Evolutionary conservation across 2,888 invertebrate genomes (phyloP).

Genomic region (Phanerotoma sp.): DNA sequence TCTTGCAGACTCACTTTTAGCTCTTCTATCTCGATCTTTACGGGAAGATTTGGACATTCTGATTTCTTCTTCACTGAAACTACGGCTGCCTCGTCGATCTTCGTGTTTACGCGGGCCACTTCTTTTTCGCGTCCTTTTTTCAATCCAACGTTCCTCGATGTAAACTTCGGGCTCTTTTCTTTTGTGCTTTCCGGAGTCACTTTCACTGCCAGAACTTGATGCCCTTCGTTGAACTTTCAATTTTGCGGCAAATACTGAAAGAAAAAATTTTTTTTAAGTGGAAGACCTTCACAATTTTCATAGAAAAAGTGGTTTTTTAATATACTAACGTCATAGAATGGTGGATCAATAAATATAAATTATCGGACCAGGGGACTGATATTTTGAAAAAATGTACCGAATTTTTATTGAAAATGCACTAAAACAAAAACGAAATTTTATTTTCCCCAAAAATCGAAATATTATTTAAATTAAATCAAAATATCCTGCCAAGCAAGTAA

Average conservation of each 20-base stretch:
- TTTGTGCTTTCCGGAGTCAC: slow-evolving; percentile 33
- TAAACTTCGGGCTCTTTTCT: slow-evolving; percentile 44
- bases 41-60: slow-evolving; percentile 59
- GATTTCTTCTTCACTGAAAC: slow-evolving; percentile 54
- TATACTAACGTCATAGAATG: no score
- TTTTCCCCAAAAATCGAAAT: no score
- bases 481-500: no score
- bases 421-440: no score
- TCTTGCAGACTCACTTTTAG: slow-evolving; percentile 51
- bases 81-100: slow-evolving; percentile 51
- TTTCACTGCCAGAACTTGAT: slow-evolving; percentile 46
- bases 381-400: no score
- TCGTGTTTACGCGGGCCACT: slow-evolving; percentile 38
- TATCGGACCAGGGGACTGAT: no score
- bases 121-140: slow-evolving; percentile 44
- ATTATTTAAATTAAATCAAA: no score
- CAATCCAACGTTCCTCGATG: slow-evolving; percentile 52
- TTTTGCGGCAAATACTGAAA: slow-evolving; percentile 48
- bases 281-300: background rate
- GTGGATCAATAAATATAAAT: no score
- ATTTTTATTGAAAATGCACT: no score
- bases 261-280: background rate
- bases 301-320: background rate
- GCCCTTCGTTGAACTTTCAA: slow-evolving; percentile 47
- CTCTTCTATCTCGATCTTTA: slow-evolving; percentile 42